These are phyloP conservation scores for Taphrorychus bicolor DNA, from an alignment of 2,888 invertebrate species.

Conservation along the genomic window DNA sequence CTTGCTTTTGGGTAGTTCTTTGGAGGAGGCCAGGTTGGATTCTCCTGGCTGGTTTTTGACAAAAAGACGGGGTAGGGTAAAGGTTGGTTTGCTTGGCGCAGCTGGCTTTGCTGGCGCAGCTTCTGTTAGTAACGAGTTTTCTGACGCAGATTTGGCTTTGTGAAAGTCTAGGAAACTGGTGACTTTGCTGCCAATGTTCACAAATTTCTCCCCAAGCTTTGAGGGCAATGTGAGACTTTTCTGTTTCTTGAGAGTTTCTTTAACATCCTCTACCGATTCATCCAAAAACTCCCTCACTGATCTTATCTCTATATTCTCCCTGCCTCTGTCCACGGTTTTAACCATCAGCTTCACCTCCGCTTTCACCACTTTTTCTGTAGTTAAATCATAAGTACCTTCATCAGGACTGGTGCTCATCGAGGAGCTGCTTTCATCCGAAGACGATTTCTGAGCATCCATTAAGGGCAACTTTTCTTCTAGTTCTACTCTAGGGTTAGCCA, in stretches of 20 bases:
- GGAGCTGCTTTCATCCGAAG: slow-evolving; percentile 37
- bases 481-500: slow-evolving; percentile 4
- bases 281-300: slow-evolving; percentile 58
- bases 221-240: slow-evolving; percentile 48
- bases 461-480: slow-evolving; percentile 20
- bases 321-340: slow-evolving; percentile 61
- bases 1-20: slow-evolving; percentile 49
- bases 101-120: not conserved
- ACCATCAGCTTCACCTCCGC: slow-evolving; percentile 64
- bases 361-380: slow-evolving; percentile 54
- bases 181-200: slow-evolving; percentile 47
- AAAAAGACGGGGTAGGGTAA: slow-evolving; percentile 56
- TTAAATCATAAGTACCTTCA: slow-evolving; percentile 49
- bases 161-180: slow-evolving; percentile 46
- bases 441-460: slow-evolving; percentile 19
- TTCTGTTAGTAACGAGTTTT: not conserved
- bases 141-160: slow-evolving; percentile 42
- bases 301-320: slow-evolving; percentile 62
- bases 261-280: not conserved
- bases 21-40: slow-evolving; percentile 41
- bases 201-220: slow-evolving; percentile 43
- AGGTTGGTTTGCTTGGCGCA: slow-evolving; percentile 49
- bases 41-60: slow-evolving; percentile 49
- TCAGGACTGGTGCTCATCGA: slow-evolving; percentile 46
- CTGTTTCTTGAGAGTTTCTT: slow-evolving; percentile 35